Evolutionary conservation across 2,888 invertebrate genomes (phyloP).

Genomic region (Orthosia gracilis): DNA sequence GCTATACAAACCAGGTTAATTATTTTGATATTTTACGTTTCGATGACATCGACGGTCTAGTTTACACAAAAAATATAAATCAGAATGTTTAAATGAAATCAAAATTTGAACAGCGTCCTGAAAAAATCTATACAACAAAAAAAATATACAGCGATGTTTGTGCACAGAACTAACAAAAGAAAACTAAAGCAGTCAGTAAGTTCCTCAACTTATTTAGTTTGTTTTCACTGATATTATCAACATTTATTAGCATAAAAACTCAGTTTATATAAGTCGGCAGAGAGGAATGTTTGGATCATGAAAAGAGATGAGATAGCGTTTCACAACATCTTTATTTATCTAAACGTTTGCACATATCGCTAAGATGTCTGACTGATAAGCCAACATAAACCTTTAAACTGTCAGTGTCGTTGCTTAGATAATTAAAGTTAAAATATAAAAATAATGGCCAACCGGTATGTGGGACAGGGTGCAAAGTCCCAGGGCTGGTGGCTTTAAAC

Average conservation of each 20-base stretch:
- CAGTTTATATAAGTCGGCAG: background rate
- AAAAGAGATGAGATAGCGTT: conserved; percentile 2
- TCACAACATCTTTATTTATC: conserved; percentile 10
- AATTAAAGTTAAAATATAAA: background rate
- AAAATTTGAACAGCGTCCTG: conserved; percentile 92
- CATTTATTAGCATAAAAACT: background rate
- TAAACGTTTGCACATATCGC: conserved; percentile 52
- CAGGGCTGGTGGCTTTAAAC: no score
- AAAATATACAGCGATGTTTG: conserved; percentile 91
- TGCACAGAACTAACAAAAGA: conserved; percentile 92
- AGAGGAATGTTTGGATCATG: background rate
- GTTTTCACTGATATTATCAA: background rate
- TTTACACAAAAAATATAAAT: conserved; percentile 71
- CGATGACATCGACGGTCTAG: conserved; percentile 81
- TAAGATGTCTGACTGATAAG: conserved; percentile 50
- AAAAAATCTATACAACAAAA: conserved; percentile 91
- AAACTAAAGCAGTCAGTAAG: conserved; percentile 91
- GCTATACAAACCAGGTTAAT: background rate
- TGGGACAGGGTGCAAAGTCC: no score
- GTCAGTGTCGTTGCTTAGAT: background rate
- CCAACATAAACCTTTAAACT: conserved; percentile 2
- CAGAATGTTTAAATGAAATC: conserved; percentile 93
- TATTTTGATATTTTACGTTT: background rate
- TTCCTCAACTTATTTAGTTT: conserved; percentile 47
- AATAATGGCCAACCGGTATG: no score